phyloP scores from a whole-genome alignment of 2,797 vertebrate genomes.

The Aselliscus stoliczkanus region DNA sequence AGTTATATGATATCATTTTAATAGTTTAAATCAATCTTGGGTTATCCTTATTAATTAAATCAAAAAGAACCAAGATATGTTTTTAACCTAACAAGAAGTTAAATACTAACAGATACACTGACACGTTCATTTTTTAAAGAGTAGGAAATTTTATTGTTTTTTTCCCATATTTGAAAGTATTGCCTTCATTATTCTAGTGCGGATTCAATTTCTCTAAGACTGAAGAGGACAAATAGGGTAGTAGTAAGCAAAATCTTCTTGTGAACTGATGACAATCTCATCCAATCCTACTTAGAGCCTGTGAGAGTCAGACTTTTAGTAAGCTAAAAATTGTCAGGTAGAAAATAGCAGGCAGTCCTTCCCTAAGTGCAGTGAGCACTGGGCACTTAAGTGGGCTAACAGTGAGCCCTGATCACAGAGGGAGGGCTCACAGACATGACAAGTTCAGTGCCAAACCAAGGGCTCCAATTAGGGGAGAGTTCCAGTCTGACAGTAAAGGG shows the following conservation, averaged over 20 bases:
- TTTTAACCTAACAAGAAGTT: background rate
- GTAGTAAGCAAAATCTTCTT: background rate
- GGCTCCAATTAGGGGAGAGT: slow-evolving; percentile 82
- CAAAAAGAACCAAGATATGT: background rate
- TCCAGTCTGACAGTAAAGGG: slow-evolving; percentile 80
- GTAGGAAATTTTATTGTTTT: background rate
- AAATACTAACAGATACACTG: background rate
- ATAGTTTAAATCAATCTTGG: background rate
- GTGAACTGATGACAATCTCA: background rate
- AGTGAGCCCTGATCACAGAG: slow-evolving; percentile 76
- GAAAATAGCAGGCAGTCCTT: slow-evolving; percentile 16
- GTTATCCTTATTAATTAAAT: slow-evolving; percentile 8
- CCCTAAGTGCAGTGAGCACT: slow-evolving; percentile 27
- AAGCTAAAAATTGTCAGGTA: background rate
- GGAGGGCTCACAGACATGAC: slow-evolving; percentile 78
- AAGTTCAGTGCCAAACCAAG: slow-evolving; percentile 81
- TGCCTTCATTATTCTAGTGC: background rate
- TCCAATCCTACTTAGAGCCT: background rate
- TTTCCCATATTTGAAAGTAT: background rate
- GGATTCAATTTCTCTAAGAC: background rate
- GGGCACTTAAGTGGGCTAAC: slow-evolving; percentile 69
- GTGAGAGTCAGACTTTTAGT: background rate
- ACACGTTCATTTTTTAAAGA: background rate
- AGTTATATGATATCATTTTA: background rate
- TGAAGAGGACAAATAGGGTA: background rate